Conservation (phyloP, 2,113 vertebrate genomes). For the Pachyramphus minor region DNA sequence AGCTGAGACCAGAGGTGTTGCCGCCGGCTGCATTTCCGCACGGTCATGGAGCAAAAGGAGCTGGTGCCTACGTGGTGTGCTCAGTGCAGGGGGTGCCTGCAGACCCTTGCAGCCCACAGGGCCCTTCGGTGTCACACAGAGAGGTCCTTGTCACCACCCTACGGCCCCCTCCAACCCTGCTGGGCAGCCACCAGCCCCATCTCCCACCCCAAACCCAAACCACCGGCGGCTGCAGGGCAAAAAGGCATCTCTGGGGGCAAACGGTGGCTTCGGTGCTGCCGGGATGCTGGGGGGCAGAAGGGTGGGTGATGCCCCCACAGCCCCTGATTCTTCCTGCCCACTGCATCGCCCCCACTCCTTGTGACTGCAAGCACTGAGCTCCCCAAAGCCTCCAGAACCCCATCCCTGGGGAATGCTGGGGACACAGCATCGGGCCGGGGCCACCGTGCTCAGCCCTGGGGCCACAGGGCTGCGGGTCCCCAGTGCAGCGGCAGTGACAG, state of each 20-base stretch:
- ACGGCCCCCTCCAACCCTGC: fast-evolving
- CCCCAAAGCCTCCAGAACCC: not conserved
- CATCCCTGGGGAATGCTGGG: not conserved
- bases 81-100: not conserved
- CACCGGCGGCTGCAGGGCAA: not conserved
- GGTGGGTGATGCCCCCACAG: not conserved
- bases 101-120: not conserved
- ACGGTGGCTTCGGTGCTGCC: fast-evolving
- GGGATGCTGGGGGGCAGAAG: not conserved
- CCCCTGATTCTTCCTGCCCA: not conserved
- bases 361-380: not conserved
- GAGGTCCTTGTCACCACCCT: not conserved
- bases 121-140: fast-evolving
- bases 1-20: not conserved
- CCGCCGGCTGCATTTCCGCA: not conserved
- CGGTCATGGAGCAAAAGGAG: not conserved
- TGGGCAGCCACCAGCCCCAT: not conserved
- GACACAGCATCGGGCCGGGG: not conserved
- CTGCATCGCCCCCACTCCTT: not conserved
- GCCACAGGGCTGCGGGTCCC: not conserved
- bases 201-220: not conserved
- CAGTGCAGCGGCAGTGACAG: fast-evolving
- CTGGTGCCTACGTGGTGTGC: fast-evolving
- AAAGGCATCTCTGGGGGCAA: not conserved
- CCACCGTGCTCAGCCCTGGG: fast-evolving